These are phyloP conservation scores for Zygothrica quintamaculata DNA, from an alignment of 2,888 invertebrate species.

Conservation along the genomic window DNA sequence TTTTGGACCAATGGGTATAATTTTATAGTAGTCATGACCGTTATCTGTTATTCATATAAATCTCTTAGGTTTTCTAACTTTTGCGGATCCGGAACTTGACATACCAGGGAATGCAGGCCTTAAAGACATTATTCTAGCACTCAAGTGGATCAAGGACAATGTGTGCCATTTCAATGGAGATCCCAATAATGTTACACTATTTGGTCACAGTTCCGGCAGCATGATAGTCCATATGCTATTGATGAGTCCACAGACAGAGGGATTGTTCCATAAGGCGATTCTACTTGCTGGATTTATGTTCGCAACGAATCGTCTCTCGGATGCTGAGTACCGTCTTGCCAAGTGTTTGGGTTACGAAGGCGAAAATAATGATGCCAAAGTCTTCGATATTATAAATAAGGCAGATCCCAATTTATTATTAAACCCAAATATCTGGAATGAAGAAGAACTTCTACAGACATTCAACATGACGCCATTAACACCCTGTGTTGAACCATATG, in stretches of 20 bases:
- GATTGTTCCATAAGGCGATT: constrained; percentile 81
- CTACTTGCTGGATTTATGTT: constrained; percentile 71
- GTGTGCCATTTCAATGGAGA: constrained; percentile 85
- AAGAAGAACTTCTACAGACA: constrained; percentile 44
- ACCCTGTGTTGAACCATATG: constrained; percentile 77
- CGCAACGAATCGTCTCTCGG: constrained; percentile 44
- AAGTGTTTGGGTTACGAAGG: constrained; percentile 76
- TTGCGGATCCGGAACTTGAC: constrained; percentile 83
- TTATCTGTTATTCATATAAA: no score
- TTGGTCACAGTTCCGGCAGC: constrained; percentile 86
- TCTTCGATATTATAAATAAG: constrained; percentile 54
- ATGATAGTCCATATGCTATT: constrained; percentile 83
- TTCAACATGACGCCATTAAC: no score
- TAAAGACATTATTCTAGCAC: constrained; percentile 85
- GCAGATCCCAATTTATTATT: constrained; percentile 58
- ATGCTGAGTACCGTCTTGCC: constrained; percentile 71
- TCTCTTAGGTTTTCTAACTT: constrained; percentile 84
- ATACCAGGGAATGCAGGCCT: constrained; percentile 86
- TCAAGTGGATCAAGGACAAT: constrained; percentile 85
- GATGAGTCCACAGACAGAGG: constrained; percentile 84
- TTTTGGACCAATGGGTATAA: constrained; percentile 84
- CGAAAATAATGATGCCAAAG: constrained; percentile 67
- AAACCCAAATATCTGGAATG: constrained; percentile 40
- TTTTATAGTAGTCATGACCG: no score
- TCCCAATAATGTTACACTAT: constrained; percentile 85